Evolutionary conservation across 2,888 invertebrate species (phyloP).

Genomic region (Euplexia lucipara): DNA sequence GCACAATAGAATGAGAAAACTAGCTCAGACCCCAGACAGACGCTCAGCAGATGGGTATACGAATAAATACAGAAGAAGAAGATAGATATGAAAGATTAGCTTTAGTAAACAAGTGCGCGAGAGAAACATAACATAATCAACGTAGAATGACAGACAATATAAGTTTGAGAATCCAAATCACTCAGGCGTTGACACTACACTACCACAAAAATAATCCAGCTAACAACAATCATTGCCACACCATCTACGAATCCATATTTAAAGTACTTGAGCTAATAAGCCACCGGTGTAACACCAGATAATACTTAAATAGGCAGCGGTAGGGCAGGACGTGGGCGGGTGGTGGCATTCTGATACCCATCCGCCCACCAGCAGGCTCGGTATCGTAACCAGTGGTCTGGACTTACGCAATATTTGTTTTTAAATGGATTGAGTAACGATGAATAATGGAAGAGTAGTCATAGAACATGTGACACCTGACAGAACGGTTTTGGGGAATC

Average conservation of each 20-base stretch:
- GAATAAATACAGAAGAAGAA: too few species aligned
- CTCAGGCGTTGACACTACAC: too few species aligned
- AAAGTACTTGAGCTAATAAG: constrained; percentile 33
- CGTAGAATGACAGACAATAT: neutral
- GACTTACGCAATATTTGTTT: constrained; percentile 53
- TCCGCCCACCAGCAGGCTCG: constrained; percentile 62
- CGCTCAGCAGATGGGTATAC: too few species aligned
- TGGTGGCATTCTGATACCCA: constrained; percentile 61
- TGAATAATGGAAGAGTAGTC: constrained; percentile 14
- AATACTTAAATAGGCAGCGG: constrained; percentile 39
- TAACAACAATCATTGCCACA: constrained; percentile 5
- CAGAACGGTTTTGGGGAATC: neutral
- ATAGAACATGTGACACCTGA: too few species aligned
- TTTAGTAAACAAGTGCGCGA: too few species aligned
- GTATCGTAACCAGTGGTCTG: constrained; percentile 43
- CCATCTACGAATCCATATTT: constrained; percentile 9
- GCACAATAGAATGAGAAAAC: too few species aligned
- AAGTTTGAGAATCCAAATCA: too few species aligned
- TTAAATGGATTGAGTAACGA: constrained; percentile 29
- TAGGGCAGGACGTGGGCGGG: constrained; percentile 51
- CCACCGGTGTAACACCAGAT: constrained; percentile 37
- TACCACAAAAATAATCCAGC: neutral
- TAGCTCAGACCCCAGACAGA: too few species aligned
- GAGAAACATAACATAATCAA: too few species aligned
- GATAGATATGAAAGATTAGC: too few species aligned